Conservation (phyloP, 2,113 vertebrate species). For the Heptranchias perlo region DNA sequence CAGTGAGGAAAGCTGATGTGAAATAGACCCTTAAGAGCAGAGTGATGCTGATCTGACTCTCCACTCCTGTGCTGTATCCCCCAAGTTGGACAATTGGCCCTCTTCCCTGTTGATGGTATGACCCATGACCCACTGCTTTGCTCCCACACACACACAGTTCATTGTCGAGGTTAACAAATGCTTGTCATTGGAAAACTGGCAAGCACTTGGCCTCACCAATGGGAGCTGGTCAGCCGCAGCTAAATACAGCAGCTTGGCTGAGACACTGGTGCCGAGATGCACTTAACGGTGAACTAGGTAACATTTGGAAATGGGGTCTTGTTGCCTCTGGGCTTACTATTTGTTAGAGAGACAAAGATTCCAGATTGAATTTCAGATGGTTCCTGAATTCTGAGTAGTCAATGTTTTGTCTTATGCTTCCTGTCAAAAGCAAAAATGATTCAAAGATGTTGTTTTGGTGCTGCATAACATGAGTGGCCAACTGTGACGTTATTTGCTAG, state of each 20-base stretch:
- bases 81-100: not conserved
- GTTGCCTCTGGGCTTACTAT: not conserved
- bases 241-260: not conserved
- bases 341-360: not conserved
- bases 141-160: no score
- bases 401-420: not conserved
- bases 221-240: not conserved
- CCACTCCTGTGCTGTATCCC: not conserved
- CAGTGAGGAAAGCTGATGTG: not conserved
- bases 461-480: not conserved
- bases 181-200: not conserved
- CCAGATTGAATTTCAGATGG: not conserved
- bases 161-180: not conserved
- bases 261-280: not conserved
- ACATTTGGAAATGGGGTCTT: not conserved
- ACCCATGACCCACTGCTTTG: not conserved
- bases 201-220: not conserved
- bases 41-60: not conserved
- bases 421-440: not conserved
- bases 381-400: not conserved
- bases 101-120: not conserved
- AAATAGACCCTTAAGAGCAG: not conserved
- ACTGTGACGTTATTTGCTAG: not conserved
- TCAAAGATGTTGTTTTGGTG: not conserved
- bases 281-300: not conserved